Base-by-base conservation (phyloP, 2,888 invertebrate species). In the Agrotis segetum region DNA sequence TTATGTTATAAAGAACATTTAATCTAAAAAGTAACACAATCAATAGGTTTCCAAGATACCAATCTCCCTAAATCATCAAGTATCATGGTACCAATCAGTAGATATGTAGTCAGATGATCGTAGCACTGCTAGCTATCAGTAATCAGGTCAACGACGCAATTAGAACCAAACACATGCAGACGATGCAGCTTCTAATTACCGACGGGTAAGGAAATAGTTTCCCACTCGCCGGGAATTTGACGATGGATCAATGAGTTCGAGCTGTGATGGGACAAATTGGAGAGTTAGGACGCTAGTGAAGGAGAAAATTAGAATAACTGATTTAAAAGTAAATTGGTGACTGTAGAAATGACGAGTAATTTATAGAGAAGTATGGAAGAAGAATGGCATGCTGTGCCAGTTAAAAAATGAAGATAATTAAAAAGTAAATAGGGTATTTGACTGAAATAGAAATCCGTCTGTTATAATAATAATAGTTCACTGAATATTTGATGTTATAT, bases 81-180 rank as follows among this genome's bases (percentile, higher is more conserved):
- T 16, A 60, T 40, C 24, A 59, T 53, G 62, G 44, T 49, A 47
- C 40, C 47, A 79, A 66, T 60, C 55, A 64, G 21, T 34, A 44
- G 50, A 34, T 56, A 21, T 34, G 21, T 21, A 49, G 56, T 62
- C 47, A 58, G 56, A 68, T 78, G 52, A 74, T 77, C 24, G 40
- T 40, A 52, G 44, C 47, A 65, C 63, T 53, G 49, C 46, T 58
- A 24, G 52, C 62, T 71, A 61, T 47, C 49, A 44, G 63, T 49
- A 79, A 76, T 68, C 66, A 52, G 79, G 79, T 79, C 79, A 79
- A 79, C 74, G 69, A 62, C 49, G 62, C 80, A 82, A 84, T 84
- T 82, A 80, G 59, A 47, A 72, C 72, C 68, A 68, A 67, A 71
- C 71, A 75, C 71, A 83, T 74, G 56, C 60, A 71, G 24, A 68